phyloP scores from a whole-genome alignment of 2,113 vertebrate genomes.

The Nymphicus hollandicus region DNA sequence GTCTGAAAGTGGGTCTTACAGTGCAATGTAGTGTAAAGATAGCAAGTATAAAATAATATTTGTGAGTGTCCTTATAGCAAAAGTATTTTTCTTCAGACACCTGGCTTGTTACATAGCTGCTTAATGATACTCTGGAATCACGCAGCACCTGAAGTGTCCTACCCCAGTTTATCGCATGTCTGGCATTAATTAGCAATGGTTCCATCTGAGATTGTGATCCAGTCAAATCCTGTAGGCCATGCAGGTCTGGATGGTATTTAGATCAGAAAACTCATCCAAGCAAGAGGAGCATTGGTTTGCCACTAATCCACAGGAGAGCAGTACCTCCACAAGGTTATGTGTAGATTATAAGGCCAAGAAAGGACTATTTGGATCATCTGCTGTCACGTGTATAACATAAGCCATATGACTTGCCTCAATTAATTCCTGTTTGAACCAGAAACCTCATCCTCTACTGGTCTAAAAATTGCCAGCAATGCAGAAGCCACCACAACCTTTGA shows the following conservation, averaged over 20 bases:
- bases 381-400: constrained; percentile 52
- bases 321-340: constrained; percentile 59
- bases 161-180: neutral
- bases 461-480: constrained; percentile 33
- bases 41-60: neutral
- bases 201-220: constrained; percentile 59
- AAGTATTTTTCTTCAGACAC: neutral
- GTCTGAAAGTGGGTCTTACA: neutral
- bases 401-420: constrained; percentile 48
- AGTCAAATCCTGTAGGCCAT: constrained; percentile 53
- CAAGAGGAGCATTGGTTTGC: constrained; percentile 46
- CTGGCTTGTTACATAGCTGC: neutral
- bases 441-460: neutral
- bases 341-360: constrained; percentile 68
- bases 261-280: constrained; percentile 59
- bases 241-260: constrained; percentile 52
- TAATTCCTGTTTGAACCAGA: constrained; percentile 61
- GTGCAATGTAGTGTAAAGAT: neutral
- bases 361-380: constrained; percentile 68
- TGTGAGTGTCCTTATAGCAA: neutral
- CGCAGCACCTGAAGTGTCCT: constrained; percentile 1
- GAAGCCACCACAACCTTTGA: neutral
- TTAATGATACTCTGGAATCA: neutral
- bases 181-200: constrained; percentile 44
- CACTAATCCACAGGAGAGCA: constrained; percentile 42